Percentiles rank a stretch among this genome's conserved stretches.
Evolutionary conservation across 2,888 invertebrate species (phyloP).

Genomic region (Rotaria sp.): DNA sequence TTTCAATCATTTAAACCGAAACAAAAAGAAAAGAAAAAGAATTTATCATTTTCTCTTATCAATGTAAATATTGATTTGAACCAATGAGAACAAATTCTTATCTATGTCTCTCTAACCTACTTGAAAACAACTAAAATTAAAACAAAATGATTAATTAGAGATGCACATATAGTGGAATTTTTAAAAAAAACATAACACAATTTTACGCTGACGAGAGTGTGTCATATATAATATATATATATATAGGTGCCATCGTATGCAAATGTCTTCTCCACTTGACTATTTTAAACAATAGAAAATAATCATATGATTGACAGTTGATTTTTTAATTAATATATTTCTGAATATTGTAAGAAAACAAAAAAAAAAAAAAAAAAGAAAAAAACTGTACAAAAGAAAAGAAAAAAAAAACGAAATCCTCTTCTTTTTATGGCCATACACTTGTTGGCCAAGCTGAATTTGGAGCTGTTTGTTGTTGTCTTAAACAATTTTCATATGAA

Average conservation of each 20-base stretch:
- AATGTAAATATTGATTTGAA: conserved; percentile 24
- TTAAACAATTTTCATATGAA: background rate
- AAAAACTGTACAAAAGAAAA: background rate
- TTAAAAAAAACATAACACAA: background rate
- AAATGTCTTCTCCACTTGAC: conserved; percentile 4
- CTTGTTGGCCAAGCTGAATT: background rate
- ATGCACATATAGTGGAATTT: background rate
- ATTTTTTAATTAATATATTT: conserved; percentile 24
- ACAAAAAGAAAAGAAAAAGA: background rate
- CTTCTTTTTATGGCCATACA: background rate
- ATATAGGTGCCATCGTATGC: background rate
- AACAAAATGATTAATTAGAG: conserved; percentile 13
- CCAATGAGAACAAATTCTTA: background rate
- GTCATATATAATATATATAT: background rate
- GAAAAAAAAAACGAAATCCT: background rate
- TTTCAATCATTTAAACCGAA: conserved; percentile 3
- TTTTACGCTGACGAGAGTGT: background rate
- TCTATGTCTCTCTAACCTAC: background rate
- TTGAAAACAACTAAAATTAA: background rate
- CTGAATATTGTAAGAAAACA: conserved; percentile 15
- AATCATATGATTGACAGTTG: conserved; percentile 19
- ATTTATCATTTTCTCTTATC: conserved; percentile 7
- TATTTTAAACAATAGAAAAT: background rate
- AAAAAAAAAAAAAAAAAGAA: background rate
- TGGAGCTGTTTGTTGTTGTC: background rate